Percentiles rank a stretch among this genome's conserved stretches.
phyloP scores from a whole-genome alignment of 2,888 invertebrate genomes.

The Malachius bipustulatus region DNA sequence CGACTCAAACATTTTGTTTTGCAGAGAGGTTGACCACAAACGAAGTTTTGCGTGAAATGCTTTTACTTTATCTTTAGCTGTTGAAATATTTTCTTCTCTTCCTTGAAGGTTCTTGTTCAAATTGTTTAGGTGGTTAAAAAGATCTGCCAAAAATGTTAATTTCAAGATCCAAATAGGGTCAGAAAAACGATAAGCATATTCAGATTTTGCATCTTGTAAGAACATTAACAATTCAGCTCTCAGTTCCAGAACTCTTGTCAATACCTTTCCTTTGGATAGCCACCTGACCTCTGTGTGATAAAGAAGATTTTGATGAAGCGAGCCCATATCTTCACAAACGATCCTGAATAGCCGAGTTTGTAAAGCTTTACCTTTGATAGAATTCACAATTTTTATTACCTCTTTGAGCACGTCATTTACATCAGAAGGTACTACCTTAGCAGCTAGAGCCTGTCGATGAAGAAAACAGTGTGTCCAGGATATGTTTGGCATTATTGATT shows the following conservation, averaged over 20 bases:
- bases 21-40: slow-evolving; percentile 21
- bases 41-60: too few relatives aligned
- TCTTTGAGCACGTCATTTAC: slow-evolving; percentile 17
- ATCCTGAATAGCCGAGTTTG: slow-evolving; percentile 22
- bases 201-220: slow-evolving; percentile 9
- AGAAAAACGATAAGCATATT: too few relatives aligned
- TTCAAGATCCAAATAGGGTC: slow-evolving; percentile 9
- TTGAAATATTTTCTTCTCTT: too few relatives aligned
- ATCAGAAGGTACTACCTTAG: slow-evolving; percentile 12
- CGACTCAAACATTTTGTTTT: slow-evolving; percentile 15
- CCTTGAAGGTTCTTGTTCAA: too few relatives aligned
- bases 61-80: too few relatives aligned
- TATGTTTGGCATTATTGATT: slow-evolving; percentile 21
- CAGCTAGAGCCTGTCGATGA: slow-evolving; percentile 22
- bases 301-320: slow-evolving; percentile 21
- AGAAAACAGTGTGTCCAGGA: slow-evolving; percentile 20
- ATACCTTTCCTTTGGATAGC: slow-evolving; percentile 22
- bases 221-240: slow-evolving; percentile 14
- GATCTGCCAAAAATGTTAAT: slow-evolving; percentile 6
- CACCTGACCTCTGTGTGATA: slow-evolving; percentile 23
- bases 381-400: slow-evolving; percentile 21
- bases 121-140: slow-evolving; percentile 18
- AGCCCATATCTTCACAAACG: slow-evolving; percentile 25
- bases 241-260: too few relatives aligned
- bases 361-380: slow-evolving; percentile 22